These are phyloP conservation scores for Ophonus ardosiacus DNA, from an alignment of 2,888 invertebrate species.

Conservation along the genomic window DNA sequence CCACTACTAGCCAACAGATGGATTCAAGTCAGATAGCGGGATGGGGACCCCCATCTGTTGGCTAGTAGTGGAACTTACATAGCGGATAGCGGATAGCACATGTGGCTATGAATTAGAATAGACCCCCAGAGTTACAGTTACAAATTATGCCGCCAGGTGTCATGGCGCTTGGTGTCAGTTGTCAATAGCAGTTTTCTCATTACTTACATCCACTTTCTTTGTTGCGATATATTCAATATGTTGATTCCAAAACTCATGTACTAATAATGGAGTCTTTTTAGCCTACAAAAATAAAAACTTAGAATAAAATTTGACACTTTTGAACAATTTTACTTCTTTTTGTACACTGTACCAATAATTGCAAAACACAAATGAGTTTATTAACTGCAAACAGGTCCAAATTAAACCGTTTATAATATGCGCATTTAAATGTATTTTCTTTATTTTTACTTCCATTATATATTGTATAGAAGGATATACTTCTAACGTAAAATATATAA, in stretches of 20 bases:
- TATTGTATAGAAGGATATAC: neutral
- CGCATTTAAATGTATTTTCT: neutral
- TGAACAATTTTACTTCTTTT: neutral
- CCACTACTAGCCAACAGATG: too few species aligned
- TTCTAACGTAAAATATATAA: neutral
- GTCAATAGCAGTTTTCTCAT: neutral
- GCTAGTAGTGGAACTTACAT: too few species aligned
- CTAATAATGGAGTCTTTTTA: neutral
- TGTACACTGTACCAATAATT: neutral
- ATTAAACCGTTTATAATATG: neutral
- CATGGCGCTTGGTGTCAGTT: too few species aligned
- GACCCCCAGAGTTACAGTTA: too few species aligned
- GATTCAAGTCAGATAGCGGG: too few species aligned
- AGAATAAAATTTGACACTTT: neutral
- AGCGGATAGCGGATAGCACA: too few species aligned
- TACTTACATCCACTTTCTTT: constrained; percentile 20
- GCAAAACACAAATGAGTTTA: neutral
- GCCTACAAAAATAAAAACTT: constrained; percentile 2
- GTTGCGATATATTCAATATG: constrained; percentile 6
- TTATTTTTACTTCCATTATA: neutral
- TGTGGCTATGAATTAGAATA: too few species aligned
- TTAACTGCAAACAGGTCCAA: neutral
- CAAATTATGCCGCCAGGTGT: too few species aligned
- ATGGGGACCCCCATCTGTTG: too few species aligned
- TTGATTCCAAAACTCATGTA: constrained; percentile 43